Base-by-base conservation (phyloP, 1,140 invertebrate genomes). In the Mycetomoellerius zeteki region DNA sequence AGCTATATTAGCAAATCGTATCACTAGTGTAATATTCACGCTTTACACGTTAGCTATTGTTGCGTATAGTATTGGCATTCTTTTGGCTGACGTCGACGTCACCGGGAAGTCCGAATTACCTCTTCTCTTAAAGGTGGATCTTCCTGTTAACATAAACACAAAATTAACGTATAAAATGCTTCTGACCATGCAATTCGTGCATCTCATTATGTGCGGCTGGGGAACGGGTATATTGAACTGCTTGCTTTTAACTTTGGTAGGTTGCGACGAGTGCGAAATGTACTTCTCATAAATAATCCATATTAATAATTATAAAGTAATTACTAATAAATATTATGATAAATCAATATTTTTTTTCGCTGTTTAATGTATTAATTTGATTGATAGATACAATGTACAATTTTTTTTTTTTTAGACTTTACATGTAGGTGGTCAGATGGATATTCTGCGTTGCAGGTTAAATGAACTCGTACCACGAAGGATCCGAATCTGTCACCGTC, bases 381-480 rank as follows among this genome's bases (percentile, higher is more conserved):
- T 54, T 3, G n/a, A 30, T 65, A 47, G 1, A 21, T 12, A 14
- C 2, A 27, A 69, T 14, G 12, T 21, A 19, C 19, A 0, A 30
- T 21, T 52, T 14, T 62, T 69, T 37, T 69, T 37, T 56, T 88
- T 72, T 14, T 24, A 88, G 77, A 73, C 50, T 24, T 24, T 88
- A 16, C 87, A 88, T 21, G 6, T 75, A 27, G 77, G 60, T 27
- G 71, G 69, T n/a, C 87, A 88, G 14, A 69, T 88, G 12, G 62
- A 88, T 7, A 73, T 88, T 5, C 12, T 88, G 2, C 21, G 69
- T 14, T 60, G 56, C 0, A 56, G 62, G 65, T 76, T 88, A 33
- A 62, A n/a, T 1, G 21, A 75, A 5, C 56, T 87, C 4, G 50
- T 71, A 6, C 43, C 30, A 2, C 3, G 27, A 47, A 64, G 14